Base-by-base conservation (phyloP, 2,113 vertebrate genomes). In the Prionailurus viverrinus region DNA sequence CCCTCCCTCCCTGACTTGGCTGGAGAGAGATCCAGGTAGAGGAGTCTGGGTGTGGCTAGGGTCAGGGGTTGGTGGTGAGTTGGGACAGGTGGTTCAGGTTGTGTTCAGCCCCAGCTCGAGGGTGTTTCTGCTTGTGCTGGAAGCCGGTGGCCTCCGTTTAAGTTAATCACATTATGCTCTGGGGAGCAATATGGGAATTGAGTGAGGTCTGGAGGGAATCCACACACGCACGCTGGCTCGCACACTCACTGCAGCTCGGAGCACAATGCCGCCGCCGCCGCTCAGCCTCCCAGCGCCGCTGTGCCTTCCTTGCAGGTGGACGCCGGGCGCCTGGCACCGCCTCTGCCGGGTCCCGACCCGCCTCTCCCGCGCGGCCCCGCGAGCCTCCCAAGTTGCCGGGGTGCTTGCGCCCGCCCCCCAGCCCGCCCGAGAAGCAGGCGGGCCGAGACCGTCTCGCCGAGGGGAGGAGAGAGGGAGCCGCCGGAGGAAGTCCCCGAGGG, bases 111-210 rank as follows among this genome's bases (percentile, higher is more conserved):
- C 55, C 23, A 25, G 65, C 33, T 10, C 58, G 14, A 5, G 81
- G 82, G 41, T 68, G 78, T 74, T 95, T 95, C 89, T 63, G 82
- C 78, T 79, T 16, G 73, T 48, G 36, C 12, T 80, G 94, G 79
- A 89, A 92, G 97, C 89, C 27, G 11, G 55, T 51, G 41, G 96
- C 87, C 73, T 91, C 92, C 25, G 76, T 92, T 94, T 94, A 84
- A 96, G 83, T 95, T 94, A 97, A 98, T 98, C 84, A 94, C 95
- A 95, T 97, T 95, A 92, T 78, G 88, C 97, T 61, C 97, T 61
- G 91, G 97, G 92, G 97, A 98, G 95, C 97, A 82, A 94, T 97
- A 58, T 95, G 92, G 94, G 96, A 69, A 88, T 68, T 61, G 89
- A 97, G 95, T 39, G 92, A 55, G 91, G 53, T 92, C 97, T 97